phyloP scores from a whole-genome alignment of 2,113 vertebrate species.

The Colossoma macropomum region DNA sequence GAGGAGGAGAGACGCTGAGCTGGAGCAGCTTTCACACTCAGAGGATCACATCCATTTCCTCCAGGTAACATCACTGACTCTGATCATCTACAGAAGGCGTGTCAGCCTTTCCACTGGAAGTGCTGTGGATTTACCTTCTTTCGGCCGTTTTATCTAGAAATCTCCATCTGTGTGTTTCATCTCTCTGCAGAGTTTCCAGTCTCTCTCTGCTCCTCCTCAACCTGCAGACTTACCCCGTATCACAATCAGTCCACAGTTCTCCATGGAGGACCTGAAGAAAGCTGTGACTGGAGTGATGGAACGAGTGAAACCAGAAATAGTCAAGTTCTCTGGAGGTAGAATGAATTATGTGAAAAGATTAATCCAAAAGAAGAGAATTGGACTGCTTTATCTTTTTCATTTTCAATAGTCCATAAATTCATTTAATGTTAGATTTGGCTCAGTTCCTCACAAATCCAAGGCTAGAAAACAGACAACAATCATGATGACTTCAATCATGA shows the following conservation, averaged over 20 bases:
- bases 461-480: too few relatives aligned
- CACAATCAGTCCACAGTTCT: neutral
- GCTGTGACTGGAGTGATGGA: neutral
- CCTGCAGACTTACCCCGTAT: neutral
- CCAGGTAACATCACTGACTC: slow-evolving; percentile 20
- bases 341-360: neutral
- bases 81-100: neutral
- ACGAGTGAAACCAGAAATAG: neutral
- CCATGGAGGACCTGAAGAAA: slow-evolving; percentile 11
- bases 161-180: neutral
- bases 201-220: neutral
- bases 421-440: too few relatives aligned
- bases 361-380: neutral
- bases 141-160: neutral
- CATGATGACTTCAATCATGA: too few relatives aligned
- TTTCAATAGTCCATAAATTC: too few relatives aligned
- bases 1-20: slow-evolving; percentile 37
- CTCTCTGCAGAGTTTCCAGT: slow-evolving; percentile 17
- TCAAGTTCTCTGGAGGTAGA: neutral
- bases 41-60: slow-evolving; percentile 50
- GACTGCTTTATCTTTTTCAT: too few relatives aligned
- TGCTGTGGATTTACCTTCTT: neutral
- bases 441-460: too few relatives aligned
- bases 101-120: neutral
- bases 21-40: slow-evolving; percentile 48